phyloP scores from a whole-genome alignment of 2,113 vertebrate species.

The Peromyscus polionotus region DNA sequence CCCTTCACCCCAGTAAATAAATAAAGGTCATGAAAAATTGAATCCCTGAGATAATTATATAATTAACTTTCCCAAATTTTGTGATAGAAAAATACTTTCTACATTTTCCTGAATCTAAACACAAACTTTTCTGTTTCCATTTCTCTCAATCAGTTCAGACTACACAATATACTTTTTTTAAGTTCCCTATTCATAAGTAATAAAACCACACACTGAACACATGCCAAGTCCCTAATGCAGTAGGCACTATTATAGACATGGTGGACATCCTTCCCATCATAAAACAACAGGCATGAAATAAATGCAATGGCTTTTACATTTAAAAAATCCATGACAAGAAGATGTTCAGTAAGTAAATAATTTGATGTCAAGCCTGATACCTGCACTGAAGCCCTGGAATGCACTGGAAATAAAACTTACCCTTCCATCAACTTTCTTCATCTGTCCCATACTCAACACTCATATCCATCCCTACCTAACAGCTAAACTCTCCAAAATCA shows the following conservation, averaged over 20 bases:
- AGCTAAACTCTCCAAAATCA: not conserved
- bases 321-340: not conserved
- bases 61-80: not conserved
- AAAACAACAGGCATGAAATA: not conserved
- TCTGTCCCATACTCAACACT: not conserved
- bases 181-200: not conserved
- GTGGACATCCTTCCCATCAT: not conserved
- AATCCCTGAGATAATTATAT: not conserved
- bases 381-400: not conserved
- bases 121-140: not conserved
- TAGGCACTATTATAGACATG: not conserved
- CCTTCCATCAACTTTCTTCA: not conserved
- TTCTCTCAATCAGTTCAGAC: not conserved
- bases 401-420: not conserved
- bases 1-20: not conserved
- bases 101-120: not conserved
- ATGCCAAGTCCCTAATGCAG: not conserved
- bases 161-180: not conserved
- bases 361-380: not conserved
- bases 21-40: not conserved
- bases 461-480: not conserved
- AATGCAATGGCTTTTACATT: not conserved
- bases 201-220: not conserved
- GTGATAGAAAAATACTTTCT: not conserved
- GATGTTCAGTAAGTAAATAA: not conserved